Conservation (phyloP, 2,113 vertebrate genomes). For the Leptocoma aspasia region DNA sequence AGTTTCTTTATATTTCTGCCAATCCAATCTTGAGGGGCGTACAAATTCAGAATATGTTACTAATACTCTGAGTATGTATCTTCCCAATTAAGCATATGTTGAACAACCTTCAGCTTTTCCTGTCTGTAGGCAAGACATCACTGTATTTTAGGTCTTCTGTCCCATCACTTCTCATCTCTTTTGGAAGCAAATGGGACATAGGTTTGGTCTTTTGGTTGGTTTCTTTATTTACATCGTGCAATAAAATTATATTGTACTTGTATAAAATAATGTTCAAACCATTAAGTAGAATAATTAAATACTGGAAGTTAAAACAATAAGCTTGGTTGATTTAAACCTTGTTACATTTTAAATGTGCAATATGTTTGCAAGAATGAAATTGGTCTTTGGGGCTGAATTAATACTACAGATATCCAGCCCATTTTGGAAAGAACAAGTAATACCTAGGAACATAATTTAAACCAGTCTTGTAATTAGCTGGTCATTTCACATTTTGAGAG, state of each 20-base stretch:
- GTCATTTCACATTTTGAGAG: slow-evolving; percentile 23
- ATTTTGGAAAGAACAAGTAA: slow-evolving; percentile 50
- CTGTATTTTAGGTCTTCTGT: neutral
- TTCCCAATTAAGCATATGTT: neutral
- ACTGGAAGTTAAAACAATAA: slow-evolving; percentile 51
- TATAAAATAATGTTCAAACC: slow-evolving; percentile 48
- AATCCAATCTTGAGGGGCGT: neutral
- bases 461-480: slow-evolving; percentile 36
- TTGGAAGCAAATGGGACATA: neutral
- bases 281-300: slow-evolving; percentile 51
- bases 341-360: slow-evolving; percentile 40
- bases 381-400: slow-evolving; percentile 56
- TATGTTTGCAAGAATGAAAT: slow-evolving; percentile 57
- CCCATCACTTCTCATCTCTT: neutral
- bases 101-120: neutral
- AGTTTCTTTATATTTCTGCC: neutral
- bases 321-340: slow-evolving; percentile 44
- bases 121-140: neutral
- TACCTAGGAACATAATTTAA: slow-evolving; percentile 47
- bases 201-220: neutral
- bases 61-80: neutral
- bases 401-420: neutral
- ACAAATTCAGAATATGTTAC: neutral
- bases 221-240: neutral
- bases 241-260: slow-evolving; percentile 17